A percentile compares a stretch with the other conserved stretches of the same genome.
Evolutionary conservation across 2,113 vertebrate species (phyloP).

Genomic region (Aythya baeri): DNA sequence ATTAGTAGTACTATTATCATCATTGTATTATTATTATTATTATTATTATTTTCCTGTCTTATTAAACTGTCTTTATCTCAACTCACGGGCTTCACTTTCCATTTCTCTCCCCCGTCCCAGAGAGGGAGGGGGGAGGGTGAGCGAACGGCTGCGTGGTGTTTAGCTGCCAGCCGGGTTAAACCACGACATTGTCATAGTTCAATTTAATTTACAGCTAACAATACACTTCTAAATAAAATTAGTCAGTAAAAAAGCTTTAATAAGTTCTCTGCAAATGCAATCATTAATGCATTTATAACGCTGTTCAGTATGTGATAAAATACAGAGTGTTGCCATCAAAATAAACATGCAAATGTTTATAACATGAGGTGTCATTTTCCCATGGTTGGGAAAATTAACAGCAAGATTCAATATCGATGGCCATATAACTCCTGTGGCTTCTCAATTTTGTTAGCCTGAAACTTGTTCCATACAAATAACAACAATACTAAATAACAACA

Average conservation of each 20-base stretch:
- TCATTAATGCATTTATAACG: background rate
- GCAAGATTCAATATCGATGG: background rate
- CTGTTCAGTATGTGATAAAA: background rate
- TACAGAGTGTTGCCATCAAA: background rate
- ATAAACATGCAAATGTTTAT: background rate
- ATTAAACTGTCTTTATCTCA: too few relatives aligned
- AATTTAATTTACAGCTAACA: background rate
- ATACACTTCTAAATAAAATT: background rate
- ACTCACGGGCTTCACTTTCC: too few relatives aligned
- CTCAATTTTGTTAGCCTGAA: background rate
- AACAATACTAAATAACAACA: background rate
- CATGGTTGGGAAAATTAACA: background rate
- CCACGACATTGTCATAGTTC: background rate
- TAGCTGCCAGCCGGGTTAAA: too few relatives aligned
- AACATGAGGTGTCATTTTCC: background rate
- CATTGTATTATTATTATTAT: too few relatives aligned
- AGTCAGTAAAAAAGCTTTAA: background rate
- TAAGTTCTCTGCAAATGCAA: background rate
- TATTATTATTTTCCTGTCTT: too few relatives aligned
- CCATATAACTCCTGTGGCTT: background rate
- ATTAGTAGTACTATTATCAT: too few relatives aligned
- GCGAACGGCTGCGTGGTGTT: too few relatives aligned
- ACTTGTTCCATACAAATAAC: background rate
- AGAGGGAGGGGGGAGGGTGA: too few relatives aligned
- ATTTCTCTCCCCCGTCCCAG: too few relatives aligned